Evolutionary conservation across 2,113 vertebrate species (phyloP), one percentile per base, ranked within the genome.

Genomic region (Elaphurus davidianus): DNA sequence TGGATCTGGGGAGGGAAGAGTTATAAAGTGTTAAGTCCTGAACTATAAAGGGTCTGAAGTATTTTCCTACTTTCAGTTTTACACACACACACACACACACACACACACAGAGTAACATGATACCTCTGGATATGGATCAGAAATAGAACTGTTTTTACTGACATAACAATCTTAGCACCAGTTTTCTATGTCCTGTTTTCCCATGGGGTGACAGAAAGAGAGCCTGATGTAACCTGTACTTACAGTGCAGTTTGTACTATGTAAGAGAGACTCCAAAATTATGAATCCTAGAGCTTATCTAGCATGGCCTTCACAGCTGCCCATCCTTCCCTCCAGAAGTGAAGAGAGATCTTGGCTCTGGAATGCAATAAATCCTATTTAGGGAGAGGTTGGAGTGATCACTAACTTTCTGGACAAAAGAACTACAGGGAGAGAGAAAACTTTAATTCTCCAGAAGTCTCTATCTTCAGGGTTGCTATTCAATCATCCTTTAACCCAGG

Each of bases 231-330:
- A 64, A 78, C 25, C 78, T 55, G 28, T 36, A 64, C 12, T n/a
- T 45, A 89, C n/a, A 64, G 79, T 87, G 12, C 19, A 71, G 11
- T 52, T 57, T 93, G 19, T 67, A 84, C n/a, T 11, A 88, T 27
- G 59, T 47, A 60, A 88, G 36, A 97, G 25, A 86, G 90, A 95
- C 12, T 67, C 47, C 59, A 64, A 90, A 95, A 93, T n/a, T 93
- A 86, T 89, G 40, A 85, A 23, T 86, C 40, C 57, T 23, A 43
- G 47, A 78, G 33, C 3, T 74, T 79, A 86, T 60, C 19, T 54
- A 45, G 52, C 27, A 60, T 47, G 30, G 52, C 25, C 74, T 83
- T 52, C 28, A 81, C 23, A 67, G 47, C 16, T 97, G 67, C 40
- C 27, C 36, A 67, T 47, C 47, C 25, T 83, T 78, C 36, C 76